These are phyloP conservation scores for Euphonia xanthogaster DNA, from an alignment of 2,797 vertebrate species.

Conservation along the genomic window DNA sequence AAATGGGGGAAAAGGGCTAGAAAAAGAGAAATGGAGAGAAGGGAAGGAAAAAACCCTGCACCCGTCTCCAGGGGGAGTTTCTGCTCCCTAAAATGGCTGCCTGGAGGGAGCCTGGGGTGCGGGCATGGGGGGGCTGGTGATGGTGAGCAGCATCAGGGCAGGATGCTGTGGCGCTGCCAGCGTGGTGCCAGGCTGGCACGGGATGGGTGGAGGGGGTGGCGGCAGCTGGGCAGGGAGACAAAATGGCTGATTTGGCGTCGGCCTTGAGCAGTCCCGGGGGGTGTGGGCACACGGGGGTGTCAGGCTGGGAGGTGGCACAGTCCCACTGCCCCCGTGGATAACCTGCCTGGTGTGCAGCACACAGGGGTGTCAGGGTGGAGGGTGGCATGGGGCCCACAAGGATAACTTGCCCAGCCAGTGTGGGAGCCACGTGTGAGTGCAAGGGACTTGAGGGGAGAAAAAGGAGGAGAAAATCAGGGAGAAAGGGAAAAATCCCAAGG, in stretches of 20 bases:
- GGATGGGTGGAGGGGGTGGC: background rate
- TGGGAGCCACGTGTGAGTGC: fast-evolving
- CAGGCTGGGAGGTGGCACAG: background rate
- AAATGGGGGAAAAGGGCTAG: background rate
- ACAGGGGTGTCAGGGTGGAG: background rate
- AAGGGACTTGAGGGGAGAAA: background rate
- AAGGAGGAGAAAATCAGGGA: background rate
- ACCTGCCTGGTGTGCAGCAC: background rate
- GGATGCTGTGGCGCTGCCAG: background rate
- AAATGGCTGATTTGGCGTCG: conserved; percentile 46
- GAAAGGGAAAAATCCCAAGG: background rate
- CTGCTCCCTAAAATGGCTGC: conserved; percentile 77
- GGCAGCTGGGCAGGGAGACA: conserved; percentile 14
- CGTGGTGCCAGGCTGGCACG: background rate
- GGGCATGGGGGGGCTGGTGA: background rate
- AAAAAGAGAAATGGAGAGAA: background rate
- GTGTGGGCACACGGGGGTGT: no score
- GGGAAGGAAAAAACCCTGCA: background rate
- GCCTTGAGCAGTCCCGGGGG: background rate
- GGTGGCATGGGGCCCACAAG: background rate
- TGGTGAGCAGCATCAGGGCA: background rate
- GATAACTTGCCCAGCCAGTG: background rate
- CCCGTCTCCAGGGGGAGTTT: background rate
- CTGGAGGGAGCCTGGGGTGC: background rate
- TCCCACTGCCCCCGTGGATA: background rate